Evolutionary conservation across 1,140 invertebrate genomes (phyloP), one percentile per base, ranked within the genome.

Genomic region (Dufourea novaeangliae): DNA sequence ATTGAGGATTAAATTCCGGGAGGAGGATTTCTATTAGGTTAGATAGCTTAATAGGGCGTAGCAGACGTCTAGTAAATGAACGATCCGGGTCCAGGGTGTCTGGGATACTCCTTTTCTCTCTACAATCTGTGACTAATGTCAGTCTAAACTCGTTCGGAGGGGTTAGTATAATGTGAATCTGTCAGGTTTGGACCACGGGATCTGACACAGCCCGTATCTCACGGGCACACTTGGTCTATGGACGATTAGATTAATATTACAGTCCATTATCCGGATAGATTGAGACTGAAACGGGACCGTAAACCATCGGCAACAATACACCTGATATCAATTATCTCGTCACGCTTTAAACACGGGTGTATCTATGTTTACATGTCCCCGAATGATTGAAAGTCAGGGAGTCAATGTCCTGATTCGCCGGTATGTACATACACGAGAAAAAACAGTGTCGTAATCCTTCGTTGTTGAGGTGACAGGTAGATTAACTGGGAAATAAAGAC

Each of bases 101-200:
- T 57, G 32, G 20, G n/a, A n/a, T 17, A 4, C 1, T 32, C 27
- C 17, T 57, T 32, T 57, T 57, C 27, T 57, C 54, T 17, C 54
- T 29, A 32, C 54, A 57, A 57, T 57, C 54, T 32, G 54, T 57
- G 20, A 27, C 14, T 32, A 32, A 57, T 32, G 46, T 8, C 46
- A 57, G 54, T 57, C 54, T 17, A 57, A 57, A 57, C 54, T 57
- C 27, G 54, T 57, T 57, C 32, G 32, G 27, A 14, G 54, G n/a
- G 14, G 54, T 29, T 32, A 57, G 54, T 5, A 4, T 57, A 17
- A 20, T 57, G 27, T 17, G 27, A 32, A 5, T 1, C 27, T 57
- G 54, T 57, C 54, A 57, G 17, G 54, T 32, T 32, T 2, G 54
- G 54, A 17, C 54, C 54, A 57, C 27, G 54, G 20, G 17, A 11